Base-by-base conservation (phyloP, 1,140 invertebrate genomes). In the Diuraphis noxia region DNA sequence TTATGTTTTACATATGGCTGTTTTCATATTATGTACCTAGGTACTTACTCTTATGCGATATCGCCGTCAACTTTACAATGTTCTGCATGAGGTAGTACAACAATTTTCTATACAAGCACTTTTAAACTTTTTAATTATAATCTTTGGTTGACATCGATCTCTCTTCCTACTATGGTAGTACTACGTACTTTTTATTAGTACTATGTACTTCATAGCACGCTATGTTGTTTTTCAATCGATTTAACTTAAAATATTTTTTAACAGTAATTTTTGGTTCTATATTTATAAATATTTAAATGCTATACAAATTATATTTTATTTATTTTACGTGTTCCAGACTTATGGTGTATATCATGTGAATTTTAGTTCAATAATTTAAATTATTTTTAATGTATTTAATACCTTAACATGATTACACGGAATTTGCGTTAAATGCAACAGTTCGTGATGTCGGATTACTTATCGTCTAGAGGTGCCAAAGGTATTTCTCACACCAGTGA, bases 351-450 rank as follows among this genome's bases (percentile, higher is more conserved):
- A 8, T 56, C 30, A 72, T 72, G 30, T 34, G n/a, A 25, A 25
- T 41, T 82, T 82, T 38, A 30, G 10, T 82, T 41, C 25, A 40
- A 25, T 10, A 82, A 17, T 30, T 40, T 10, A 17, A 41, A 41
- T 17, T 82, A 4, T 40, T 36, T 43, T 86, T 34, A 21, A 38
- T n/a, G 46, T 4, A n/a, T 86, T 49, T 49, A 63, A 63, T 63
- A 30, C 86, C 19, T 40, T 56, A 52, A 88, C 36, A n/a, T 52
- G 36, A 63, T 88, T 56, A 88, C 36, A n/a, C 36, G 38, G 9
- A 21, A 25, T 46, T 86, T 23, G 49, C 36, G 36, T 63, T 88
- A n/a, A 88, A 88, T 63, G 86, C 36, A 88, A 88, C 86, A 88
- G 49, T 36, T 41, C 52, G 52, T 63, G 43, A 46, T 46, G 36